A percentile compares a stretch with the other conserved stretches of the same genome.
Evolutionary conservation across 2,888 invertebrate species (phyloP).

Genomic region (Tenthredo notha): DNA sequence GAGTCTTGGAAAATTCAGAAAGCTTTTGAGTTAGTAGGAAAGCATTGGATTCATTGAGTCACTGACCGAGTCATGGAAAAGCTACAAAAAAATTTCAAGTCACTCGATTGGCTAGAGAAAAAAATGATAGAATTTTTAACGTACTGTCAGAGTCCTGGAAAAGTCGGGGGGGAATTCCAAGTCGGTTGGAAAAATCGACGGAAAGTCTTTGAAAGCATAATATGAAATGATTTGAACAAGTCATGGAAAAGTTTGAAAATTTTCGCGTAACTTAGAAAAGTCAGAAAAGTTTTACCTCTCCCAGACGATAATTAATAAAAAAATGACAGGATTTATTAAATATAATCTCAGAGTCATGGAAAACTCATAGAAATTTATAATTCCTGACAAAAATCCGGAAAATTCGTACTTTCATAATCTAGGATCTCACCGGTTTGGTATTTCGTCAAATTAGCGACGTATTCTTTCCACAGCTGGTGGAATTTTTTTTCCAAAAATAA

Average conservation of each 20-base stretch:
- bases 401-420: background rate
- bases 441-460: conserved; percentile 60
- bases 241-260: background rate
- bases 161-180: background rate
- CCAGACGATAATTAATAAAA: background rate
- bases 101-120: background rate
- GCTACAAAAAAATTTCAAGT: background rate
- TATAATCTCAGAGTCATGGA: background rate
- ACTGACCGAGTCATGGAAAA: background rate
- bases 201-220: background rate
- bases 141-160: background rate
- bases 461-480: conserved; percentile 59
- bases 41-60: background rate
- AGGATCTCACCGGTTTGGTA: conserved; percentile 62
- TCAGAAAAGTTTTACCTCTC: background rate
- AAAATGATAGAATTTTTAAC: background rate
- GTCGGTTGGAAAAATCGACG: background rate
- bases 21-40: background rate
- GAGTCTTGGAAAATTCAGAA: background rate
- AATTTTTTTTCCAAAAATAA: conserved; percentile 61
- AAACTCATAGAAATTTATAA: background rate
- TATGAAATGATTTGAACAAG: background rate
- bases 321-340: background rate
- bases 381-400: background rate
- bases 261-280: background rate